Base-by-base conservation (phyloP, 2,888 invertebrate species). In the Himalopsyche tibetana region DNA sequence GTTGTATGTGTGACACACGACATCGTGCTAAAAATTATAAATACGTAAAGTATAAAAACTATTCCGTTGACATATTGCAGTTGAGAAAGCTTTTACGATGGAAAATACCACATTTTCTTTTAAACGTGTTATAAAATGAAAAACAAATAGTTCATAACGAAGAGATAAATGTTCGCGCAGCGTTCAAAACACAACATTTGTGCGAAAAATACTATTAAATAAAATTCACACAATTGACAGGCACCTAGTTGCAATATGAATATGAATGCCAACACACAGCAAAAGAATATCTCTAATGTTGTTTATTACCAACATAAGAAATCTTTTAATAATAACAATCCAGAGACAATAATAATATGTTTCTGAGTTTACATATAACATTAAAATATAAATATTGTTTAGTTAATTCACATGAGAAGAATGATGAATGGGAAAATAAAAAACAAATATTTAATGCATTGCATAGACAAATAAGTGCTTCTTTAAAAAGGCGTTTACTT, bases 51-150 rank as follows among this genome's bases (percentile, higher is more conserved):
- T 63, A 63, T n/a, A 5, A 63, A 63, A 63, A 63, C 63, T 63
- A 63, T 11, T 63, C 63, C 63, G n/a, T 63, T 63, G 63, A 63
- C 63, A 63, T 63, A 63, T 63, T 63, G 63, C 63, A 63, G 63
- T 63, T 63, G 28, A 63, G 19, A 63, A 63, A 63, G 63, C 63
- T 63, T 63, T 63, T 63, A 63, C 15, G 63, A 63, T 63, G 63
- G 19, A 63, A 63, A 19, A 63, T 63, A 63, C 63, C 63, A 63
- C 63, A 63, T 63, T 63, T 63, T 63, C 63, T 28, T 63, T 6
- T 15, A 63, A 5, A 8, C 63, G 63, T 63, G 63, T 63, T 63
- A 63, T 63, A 63, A 63, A 63, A 63, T 63, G 63, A 63, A 19
- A 63, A 63, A 63, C 63, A 63, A 63, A 63, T 63, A 63, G 5